phyloP scores from a whole-genome alignment of 64 coral and sea anemone genomes.

The Stylophora pistillata region DNA sequence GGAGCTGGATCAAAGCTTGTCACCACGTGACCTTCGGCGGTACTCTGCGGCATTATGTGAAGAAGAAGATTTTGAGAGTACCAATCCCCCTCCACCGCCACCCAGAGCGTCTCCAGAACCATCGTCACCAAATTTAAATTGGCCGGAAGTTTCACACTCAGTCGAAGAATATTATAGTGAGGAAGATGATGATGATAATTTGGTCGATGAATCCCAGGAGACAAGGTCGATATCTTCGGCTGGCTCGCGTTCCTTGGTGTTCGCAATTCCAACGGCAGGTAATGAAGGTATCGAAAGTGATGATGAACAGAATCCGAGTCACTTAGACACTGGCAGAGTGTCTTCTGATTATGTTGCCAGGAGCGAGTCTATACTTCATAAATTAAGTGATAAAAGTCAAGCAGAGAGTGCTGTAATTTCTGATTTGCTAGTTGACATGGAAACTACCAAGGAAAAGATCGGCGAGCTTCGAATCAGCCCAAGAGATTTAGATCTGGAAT shows the following conservation, averaged over 20 bases:
- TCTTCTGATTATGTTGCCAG: conserved; percentile 64
- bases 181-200: conserved; percentile 21
- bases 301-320: conserved; percentile 8
- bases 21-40: conserved; percentile 30
- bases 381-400: conserved; percentile 37
- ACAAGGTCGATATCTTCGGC: conserved; percentile 18
- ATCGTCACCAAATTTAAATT: conserved; percentile 8
- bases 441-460: conserved; percentile 6
- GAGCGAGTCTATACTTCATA: conserved; percentile 37
- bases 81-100: conserved; percentile 6
- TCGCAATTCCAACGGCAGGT: conserved; percentile 44
- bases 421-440: conserved; percentile 53
- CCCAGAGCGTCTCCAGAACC: conserved; percentile 52
- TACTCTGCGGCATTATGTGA: conserved; percentile 60
- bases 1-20: background rate
- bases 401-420: conserved; percentile 50
- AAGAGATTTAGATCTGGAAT: conserved; percentile 17
- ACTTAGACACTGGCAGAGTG: conserved; percentile 7
- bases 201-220: conserved; percentile 17
- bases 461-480: conserved; percentile 15
- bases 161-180: background rate
- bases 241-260: conserved; percentile 41
- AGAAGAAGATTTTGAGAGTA: background rate
- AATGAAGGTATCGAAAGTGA: conserved; percentile 22
- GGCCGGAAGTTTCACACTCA: background rate